Evolutionary conservation across 2,797 vertebrate species (phyloP), one percentile per base, ranked within the genome.

Genomic region (Meda fulgida): DNA sequence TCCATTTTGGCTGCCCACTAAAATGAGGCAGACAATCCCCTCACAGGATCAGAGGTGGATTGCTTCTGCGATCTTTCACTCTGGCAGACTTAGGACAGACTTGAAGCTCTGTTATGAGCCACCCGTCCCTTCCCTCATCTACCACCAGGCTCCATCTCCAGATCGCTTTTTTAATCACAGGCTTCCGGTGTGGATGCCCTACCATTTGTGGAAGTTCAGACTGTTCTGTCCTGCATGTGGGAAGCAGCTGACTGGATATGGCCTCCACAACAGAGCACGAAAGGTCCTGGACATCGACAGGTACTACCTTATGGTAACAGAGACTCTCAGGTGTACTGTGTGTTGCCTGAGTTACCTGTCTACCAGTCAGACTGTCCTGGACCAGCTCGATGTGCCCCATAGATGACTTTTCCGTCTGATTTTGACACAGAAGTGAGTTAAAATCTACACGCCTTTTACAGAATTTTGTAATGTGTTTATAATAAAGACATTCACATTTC

Each of bases 31-130:
- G n/a, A n/a, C n/a, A n/a, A n/a, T n/a, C n/a, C n/a, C n/a, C n/a
- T n/a, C n/a, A n/a, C n/a, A n/a, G n/a, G n/a, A 78, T 19, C 78
- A 87, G 63, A 81, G 51, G 19, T 78, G 83, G 83, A 84, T 84
- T 70, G 60, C 63, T 53, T 60, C 9, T 53, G 60, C 14, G 60
- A 5, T 86, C 6, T 81, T 66, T 69, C 23, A 84, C 6, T 18
- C 34, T 13, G 29, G 48, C 8, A 72, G n/a, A 29, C 87, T 83
- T 53, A n/a, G 29, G 1, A 48, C 55, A 10, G 66, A 82, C 16
- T 29, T 88, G n/a, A 63, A 85, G 19, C 82, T 88, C 19, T 88
- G 87, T 82, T 88, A 85, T 34, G 51, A 88, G 53, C 87, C 87
- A 3, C 87, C 85, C 1, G 38, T 13, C 14, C 73, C 67, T 48